These are phyloP conservation scores for Vimba vimba DNA, from an alignment of 2,113 vertebrate species.

Conservation along the genomic window DNA sequence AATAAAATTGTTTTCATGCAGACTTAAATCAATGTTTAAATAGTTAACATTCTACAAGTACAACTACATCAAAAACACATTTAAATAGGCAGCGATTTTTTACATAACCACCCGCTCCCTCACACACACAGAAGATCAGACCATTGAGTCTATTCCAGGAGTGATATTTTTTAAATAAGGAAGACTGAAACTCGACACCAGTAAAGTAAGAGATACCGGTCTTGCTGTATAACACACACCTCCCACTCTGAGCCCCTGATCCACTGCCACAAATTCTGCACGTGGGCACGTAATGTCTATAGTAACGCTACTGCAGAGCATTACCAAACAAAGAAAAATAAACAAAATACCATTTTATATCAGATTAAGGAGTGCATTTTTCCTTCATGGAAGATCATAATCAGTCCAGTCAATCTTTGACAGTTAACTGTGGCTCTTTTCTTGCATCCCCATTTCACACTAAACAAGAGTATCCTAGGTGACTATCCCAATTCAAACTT, in stretches of 20 bases:
- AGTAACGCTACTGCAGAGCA: background rate
- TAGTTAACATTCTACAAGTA: background rate
- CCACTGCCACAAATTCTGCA: background rate
- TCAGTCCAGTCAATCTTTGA: background rate
- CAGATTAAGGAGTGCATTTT: background rate
- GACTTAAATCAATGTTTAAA: background rate
- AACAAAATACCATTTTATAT: background rate
- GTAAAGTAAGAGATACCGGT: background rate
- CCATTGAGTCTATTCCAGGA: background rate
- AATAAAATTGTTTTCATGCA: background rate
- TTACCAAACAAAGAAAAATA: background rate
- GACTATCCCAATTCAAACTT: background rate
- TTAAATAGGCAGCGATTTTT: background rate
- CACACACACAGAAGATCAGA: background rate
- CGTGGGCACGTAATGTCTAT: background rate
- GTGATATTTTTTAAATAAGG: slow-evolving; percentile 9
- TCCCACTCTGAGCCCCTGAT: background rate
- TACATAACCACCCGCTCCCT: background rate
- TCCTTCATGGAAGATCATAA: background rate
- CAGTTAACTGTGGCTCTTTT: background rate
- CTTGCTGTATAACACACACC: background rate
- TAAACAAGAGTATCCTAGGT: background rate
- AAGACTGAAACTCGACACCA: background rate
- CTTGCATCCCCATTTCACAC: background rate
- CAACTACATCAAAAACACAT: background rate